Conservation (phyloP, 2,888 invertebrate genomes). For the Cosmia pyralina region DNA sequence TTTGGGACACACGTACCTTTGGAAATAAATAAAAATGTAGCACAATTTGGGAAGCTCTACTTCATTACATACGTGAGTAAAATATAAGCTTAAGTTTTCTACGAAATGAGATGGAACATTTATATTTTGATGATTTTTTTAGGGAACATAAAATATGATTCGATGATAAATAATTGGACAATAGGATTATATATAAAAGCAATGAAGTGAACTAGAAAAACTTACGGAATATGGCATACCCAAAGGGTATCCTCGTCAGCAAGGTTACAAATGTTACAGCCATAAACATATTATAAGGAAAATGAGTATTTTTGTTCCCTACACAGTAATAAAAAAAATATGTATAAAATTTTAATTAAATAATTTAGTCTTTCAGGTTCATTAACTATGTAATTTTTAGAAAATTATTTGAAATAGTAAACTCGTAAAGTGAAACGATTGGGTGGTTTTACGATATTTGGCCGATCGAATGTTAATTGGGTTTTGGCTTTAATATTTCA, state of each 20-base stretch:
- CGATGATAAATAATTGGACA: not conserved
- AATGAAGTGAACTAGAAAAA: constrained; percentile 54
- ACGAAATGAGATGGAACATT: not conserved
- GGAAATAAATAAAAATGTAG: constrained; percentile 27
- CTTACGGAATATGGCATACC: constrained; percentile 74
- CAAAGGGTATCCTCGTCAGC: constrained; percentile 69
- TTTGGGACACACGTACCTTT: constrained; percentile 82
- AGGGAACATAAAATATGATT: not conserved
- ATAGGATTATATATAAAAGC: not conserved
- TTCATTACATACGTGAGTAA: constrained; percentile 25
- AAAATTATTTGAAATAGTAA: constrained; percentile 24
- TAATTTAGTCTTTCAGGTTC: constrained; percentile 55
- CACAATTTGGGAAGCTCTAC: not conserved
- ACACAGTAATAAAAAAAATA: constrained; percentile 56
- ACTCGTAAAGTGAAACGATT: constrained; percentile 37
- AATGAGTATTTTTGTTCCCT: constrained; percentile 60
- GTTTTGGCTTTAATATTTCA: constrained; percentile 18
- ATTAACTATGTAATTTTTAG: constrained; percentile 46
- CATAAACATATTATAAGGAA: constrained; percentile 74
- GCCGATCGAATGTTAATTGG: constrained; percentile 42
- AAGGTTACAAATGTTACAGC: constrained; percentile 74
- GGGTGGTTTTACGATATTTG: constrained; percentile 39
- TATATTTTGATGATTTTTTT: constrained; percentile 1
- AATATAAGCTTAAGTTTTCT: no score
- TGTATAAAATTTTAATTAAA: constrained; percentile 63